These are phyloP conservation scores for Colaptes auratus DNA, from an alignment of 2,113 vertebrate species.

Conservation along the genomic window DNA sequence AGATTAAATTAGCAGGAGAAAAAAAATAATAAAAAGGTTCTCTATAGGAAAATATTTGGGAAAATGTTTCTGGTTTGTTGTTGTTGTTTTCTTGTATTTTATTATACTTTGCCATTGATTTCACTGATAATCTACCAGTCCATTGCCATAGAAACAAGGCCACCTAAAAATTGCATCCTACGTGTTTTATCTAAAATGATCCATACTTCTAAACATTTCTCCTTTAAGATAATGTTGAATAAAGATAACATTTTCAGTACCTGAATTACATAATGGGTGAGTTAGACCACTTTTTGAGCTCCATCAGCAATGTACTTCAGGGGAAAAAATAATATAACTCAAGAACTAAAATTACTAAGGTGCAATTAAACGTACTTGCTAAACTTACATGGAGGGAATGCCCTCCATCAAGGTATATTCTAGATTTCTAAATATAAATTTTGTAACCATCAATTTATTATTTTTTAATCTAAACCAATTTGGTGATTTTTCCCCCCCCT, in stretches of 20 bases:
- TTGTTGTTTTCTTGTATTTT: background rate
- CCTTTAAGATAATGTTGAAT: background rate
- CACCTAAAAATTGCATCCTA: background rate
- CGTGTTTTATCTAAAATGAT: background rate
- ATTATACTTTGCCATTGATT: background rate
- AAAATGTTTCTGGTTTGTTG: no score
- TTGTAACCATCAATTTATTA: background rate
- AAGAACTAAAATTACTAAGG: background rate
- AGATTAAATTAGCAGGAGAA: background rate
- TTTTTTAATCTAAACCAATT: background rate
- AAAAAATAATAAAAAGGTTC: conserved; percentile 15
- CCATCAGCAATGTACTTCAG: background rate
- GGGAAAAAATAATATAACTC: background rate
- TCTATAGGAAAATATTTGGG: background rate
- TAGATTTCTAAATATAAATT: background rate
- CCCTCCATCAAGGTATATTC: background rate
- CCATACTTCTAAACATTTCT: background rate
- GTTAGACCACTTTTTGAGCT: background rate
- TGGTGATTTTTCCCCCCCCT: no score
- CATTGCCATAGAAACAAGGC: background rate
- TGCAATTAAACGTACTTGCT: background rate
- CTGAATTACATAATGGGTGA: background rate
- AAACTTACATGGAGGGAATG: background rate
- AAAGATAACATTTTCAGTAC: background rate
- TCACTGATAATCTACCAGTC: background rate